These are phyloP conservation scores for Stercorarius parasiticus DNA, from an alignment of 2,113 vertebrate genomes.

Conservation along the genomic window DNA sequence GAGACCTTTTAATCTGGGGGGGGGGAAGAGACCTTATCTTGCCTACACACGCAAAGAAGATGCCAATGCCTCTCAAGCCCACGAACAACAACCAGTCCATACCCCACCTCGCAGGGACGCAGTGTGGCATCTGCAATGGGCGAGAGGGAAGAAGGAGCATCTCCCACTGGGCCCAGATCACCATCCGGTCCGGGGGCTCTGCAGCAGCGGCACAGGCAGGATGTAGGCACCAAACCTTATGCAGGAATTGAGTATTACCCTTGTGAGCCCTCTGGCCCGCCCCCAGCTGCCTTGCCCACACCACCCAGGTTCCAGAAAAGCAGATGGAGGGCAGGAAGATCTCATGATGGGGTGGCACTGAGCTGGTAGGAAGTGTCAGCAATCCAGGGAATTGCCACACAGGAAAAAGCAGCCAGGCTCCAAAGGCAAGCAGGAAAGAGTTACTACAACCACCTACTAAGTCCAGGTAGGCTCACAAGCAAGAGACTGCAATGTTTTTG, in stretches of 20 bases:
- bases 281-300: accelerated
- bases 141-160: not conserved
- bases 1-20: not conserved
- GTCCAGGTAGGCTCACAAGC: not conserved
- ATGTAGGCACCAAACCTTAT: not conserved
- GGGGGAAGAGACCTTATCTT: not conserved
- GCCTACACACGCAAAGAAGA: not conserved
- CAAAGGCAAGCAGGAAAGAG: not conserved
- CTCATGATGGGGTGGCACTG: not conserved
- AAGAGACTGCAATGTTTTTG: accelerated
- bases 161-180: not conserved
- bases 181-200: not conserved
- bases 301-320: not conserved
- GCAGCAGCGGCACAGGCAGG: not conserved
- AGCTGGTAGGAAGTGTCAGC: not conserved
- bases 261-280: not conserved
- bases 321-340: not conserved
- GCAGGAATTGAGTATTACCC: not conserved
- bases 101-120: not conserved
- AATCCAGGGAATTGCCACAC: not conserved
- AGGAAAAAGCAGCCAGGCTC: not conserved
- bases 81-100: not conserved
- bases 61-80: not conserved
- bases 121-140: accelerated
- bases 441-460: not conserved